A percentile compares a stretch with the other conserved stretches of the same genome.
Evolutionary conservation across 2,888 invertebrate species (phyloP).

Genomic region (Acanthoscelides obtectus): DNA sequence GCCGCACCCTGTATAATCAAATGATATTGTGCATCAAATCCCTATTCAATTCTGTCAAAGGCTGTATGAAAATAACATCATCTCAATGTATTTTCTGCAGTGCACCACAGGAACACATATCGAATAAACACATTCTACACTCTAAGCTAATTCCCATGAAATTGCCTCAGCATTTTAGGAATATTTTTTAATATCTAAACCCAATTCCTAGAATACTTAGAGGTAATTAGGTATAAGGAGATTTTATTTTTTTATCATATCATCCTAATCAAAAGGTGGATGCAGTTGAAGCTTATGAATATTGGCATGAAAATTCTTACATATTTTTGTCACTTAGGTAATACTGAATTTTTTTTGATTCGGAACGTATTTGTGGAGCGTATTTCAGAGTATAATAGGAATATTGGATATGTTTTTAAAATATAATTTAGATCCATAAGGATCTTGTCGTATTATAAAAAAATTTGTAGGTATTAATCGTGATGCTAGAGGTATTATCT

Average conservation of each 20-base stretch:
- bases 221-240: not conserved
- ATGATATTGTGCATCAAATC: not conserved
- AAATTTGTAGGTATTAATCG: not conserved
- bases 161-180: not conserved
- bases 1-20: no score
- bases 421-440: not conserved
- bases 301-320: not conserved
- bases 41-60: not conserved
- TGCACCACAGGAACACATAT: not conserved
- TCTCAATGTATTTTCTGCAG: not conserved
- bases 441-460: not conserved
- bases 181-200: not conserved
- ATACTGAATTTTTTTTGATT: not conserved
- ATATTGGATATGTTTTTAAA: not conserved
- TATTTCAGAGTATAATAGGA: not conserved
- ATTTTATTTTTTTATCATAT: not conserved
- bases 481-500: not conserved
- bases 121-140: not conserved
- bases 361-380: not conserved
- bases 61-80: not conserved
- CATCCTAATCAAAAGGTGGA: not conserved
- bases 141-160: not conserved
- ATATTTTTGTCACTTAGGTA: not conserved
- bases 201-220: not conserved
- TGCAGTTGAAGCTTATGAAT: not conserved